These are phyloP conservation scores for Nothoprocta perdicaria DNA, from an alignment of 2,113 vertebrate species.

Conservation along the genomic window DNA sequence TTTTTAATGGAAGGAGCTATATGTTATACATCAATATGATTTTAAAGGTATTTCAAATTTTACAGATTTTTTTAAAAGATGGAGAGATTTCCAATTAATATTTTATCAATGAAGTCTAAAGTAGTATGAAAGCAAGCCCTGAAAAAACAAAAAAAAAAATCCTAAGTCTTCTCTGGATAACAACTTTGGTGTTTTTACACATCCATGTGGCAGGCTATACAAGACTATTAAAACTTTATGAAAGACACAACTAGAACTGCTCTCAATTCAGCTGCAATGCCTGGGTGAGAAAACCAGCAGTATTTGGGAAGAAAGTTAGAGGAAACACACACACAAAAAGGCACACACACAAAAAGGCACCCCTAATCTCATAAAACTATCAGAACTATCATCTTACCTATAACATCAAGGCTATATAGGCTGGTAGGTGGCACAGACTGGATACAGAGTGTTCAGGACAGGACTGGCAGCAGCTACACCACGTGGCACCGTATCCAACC, in stretches of 20 bases:
- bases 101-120: neutral
- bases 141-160: neutral
- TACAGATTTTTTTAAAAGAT: neutral
- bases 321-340: neutral
- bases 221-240: neutral
- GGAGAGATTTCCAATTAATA: neutral
- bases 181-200: neutral
- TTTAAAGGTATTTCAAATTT: constrained; percentile 33
- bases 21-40: constrained; percentile 41
- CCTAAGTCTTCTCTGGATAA: neutral
- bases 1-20: neutral
- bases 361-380: no score
- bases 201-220: neutral
- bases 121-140: neutral
- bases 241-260: neutral
- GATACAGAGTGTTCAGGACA: neutral
- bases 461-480: neutral
- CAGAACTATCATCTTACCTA: neutral
- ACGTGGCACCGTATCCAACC: fast-evolving
- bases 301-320: neutral
- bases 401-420: neutral
- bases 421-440: neutral
- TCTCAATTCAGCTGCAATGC: neutral
- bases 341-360: neutral
- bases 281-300: neutral